These are phyloP conservation scores for Phaethon lepturus DNA, from an alignment of 2,113 vertebrate genomes.

Conservation along the genomic window DNA sequence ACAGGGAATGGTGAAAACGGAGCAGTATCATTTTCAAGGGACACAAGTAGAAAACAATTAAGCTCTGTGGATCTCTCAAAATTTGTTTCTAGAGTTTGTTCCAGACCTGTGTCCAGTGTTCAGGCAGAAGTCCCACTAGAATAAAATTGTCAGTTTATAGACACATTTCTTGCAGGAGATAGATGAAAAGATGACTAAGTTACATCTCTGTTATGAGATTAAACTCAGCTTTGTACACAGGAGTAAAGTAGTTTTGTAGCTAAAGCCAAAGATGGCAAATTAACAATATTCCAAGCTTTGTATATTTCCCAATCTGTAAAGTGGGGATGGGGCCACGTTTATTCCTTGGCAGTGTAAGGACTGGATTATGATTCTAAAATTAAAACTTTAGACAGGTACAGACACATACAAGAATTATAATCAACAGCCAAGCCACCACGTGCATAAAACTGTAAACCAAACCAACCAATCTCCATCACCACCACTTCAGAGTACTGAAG, in stretches of 20 bases:
- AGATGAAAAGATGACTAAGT: not conserved
- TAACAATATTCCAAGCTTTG: not conserved
- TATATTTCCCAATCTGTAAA: not conserved
- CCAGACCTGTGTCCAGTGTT: not conserved
- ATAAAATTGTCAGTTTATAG: not conserved
- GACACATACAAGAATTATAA: not conserved
- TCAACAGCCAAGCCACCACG: not conserved
- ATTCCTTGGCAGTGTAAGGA: not conserved
- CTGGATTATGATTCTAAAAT: not conserved
- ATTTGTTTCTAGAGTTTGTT: not conserved
- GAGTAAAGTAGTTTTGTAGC: not conserved
- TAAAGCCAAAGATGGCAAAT: slow-evolving; percentile 20
- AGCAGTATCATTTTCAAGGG: not conserved
- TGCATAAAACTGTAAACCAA: not conserved
- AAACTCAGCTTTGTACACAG: not conserved
- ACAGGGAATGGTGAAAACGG: not conserved
- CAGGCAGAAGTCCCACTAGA: not conserved
- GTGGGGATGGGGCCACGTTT: not conserved
- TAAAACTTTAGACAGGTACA: not conserved
- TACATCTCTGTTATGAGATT: not conserved
- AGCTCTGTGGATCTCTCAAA: not conserved
- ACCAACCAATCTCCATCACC: not conserved
- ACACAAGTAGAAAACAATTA: not conserved
- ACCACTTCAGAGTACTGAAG: not conserved
- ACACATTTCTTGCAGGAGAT: not conserved